Base-by-base conservation (phyloP, 2,113 vertebrate genomes). In the Elanus axillaris region DNA sequence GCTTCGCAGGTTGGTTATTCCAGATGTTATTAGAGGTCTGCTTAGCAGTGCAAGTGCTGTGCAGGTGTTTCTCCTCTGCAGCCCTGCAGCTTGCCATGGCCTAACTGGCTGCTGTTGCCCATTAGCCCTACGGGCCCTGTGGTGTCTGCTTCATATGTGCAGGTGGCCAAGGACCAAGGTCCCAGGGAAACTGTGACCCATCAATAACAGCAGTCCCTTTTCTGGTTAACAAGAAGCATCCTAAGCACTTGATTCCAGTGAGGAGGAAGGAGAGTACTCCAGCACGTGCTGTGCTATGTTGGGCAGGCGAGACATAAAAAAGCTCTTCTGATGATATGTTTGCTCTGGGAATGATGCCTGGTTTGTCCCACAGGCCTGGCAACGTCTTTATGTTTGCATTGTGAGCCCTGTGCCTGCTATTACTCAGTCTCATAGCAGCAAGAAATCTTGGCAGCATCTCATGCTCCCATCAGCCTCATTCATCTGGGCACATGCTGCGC, bases 41-140 rank as follows among this genome's bases (percentile, higher is more conserved):
- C 71, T 92, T n/a, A 69, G 78, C 50, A 58, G 20, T 26, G 25
- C 0, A 4, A 48, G 23, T 42, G 11, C 53, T 40, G 38, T 67
- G 81, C 40, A 59, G 18, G 32, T 38, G 18, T 47, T 95, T 85
- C n/a, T 78, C 29, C 34, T 69, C 47, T 69, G 40, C 34, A 86
- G 3, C 11, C 26, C 43, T 68, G 55, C 86, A 73, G 45, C 53
- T 88, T 83, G 36, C 86, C 29, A 7, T 48, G 31, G 13, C 40
- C 36, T 56, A 23, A 23, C 59, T 84, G 83, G 7, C 31, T 85
- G 25, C 34, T 29, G 20, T 63, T 93, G 76, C 25, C 67, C 16
- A 4, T 64, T 68, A 94, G 26, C 14, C 42, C 66, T 72, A 8
- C 0, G 1, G 48, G 40, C 14, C 22, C 23, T 78, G 0, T 3